These are phyloP conservation scores for Aphidius gifuensis DNA, from an alignment of 1,140 invertebrate species.

Conservation along the genomic window DNA sequence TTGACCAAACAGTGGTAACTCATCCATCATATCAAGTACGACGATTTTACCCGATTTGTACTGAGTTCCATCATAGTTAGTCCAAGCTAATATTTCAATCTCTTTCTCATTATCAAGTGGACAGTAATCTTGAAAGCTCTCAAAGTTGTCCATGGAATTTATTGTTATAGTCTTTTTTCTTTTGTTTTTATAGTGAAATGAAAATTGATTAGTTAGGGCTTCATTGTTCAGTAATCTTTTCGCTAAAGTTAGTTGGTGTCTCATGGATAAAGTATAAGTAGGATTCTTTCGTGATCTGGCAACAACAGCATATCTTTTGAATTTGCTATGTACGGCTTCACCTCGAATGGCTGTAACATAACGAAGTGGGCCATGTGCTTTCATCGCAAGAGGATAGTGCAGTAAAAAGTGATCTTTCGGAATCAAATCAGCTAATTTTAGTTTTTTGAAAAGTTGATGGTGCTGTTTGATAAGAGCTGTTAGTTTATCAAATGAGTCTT, in stretches of 20 bases:
- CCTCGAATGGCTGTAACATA: slow-evolving; percentile 25
- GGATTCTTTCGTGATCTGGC: slow-evolving; percentile 26
- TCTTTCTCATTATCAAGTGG: too few species aligned
- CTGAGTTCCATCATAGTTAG: too few species aligned
- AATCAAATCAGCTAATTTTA: slow-evolving; percentile 13
- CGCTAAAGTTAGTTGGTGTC: slow-evolving; percentile 30
- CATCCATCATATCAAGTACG: too few species aligned
- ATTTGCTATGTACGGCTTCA: slow-evolving; percentile 29
- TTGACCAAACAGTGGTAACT: too few species aligned
- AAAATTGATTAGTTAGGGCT: too few species aligned
- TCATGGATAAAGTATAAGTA: slow-evolving; percentile 22
- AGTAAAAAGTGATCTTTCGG: slow-evolving; percentile 27
- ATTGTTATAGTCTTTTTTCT: too few species aligned
- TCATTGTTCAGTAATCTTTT: too few species aligned
- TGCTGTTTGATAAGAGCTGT: slow-evolving; percentile 12
- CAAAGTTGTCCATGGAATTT: too few species aligned
- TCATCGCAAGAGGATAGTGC: slow-evolving; percentile 27
- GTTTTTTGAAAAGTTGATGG: slow-evolving; percentile 16
- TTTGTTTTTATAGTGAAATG: too few species aligned
- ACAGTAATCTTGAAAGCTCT: too few species aligned
- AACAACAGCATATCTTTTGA: slow-evolving; percentile 24
- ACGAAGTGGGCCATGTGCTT: slow-evolving; percentile 23
- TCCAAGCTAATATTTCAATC: too few species aligned
- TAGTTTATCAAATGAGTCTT: slow-evolving; percentile 8
- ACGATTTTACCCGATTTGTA: too few species aligned